phyloP scores from a whole-genome alignment of 2,888 invertebrate genomes.

The Lycaena phlaeas region DNA sequence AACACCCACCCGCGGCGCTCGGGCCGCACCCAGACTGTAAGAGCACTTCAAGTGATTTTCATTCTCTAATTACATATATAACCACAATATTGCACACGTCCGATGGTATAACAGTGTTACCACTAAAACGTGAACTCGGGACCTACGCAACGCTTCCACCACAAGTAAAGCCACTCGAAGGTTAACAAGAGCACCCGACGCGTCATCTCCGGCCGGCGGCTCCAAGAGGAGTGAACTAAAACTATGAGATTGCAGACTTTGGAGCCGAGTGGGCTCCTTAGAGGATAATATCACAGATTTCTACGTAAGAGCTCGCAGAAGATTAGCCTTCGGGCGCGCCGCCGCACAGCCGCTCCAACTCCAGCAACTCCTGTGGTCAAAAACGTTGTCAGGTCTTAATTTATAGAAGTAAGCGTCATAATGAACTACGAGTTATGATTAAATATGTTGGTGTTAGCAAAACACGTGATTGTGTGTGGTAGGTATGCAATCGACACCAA shows the following conservation, averaged over 20 bases:
- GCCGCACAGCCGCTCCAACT: slow-evolving; percentile 52
- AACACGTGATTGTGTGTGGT: too few species aligned
- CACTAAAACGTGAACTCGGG: neutral
- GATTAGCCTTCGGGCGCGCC: slow-evolving; percentile 48
- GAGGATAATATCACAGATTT: slow-evolving; percentile 69
- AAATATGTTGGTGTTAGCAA: too few species aligned
- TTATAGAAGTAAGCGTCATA: too few species aligned
- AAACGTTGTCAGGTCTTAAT: too few species aligned
- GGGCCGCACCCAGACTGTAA: slow-evolving; percentile 3
- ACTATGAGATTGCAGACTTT: slow-evolving; percentile 37
- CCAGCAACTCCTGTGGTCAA: slow-evolving; percentile 44
- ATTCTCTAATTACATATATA: neutral
- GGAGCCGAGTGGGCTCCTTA: slow-evolving; percentile 36
- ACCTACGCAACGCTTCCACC: neutral
- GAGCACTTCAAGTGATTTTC: slow-evolving; percentile 7
- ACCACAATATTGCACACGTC: slow-evolving; percentile 1
- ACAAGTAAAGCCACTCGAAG: neutral
- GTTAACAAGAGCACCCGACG: neutral
- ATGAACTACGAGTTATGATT: too few species aligned
- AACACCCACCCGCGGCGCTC: neutral
- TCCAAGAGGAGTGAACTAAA: slow-evolving; percentile 20
- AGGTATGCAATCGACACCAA: too few species aligned
- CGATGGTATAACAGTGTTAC: neutral
- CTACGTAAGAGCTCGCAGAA: slow-evolving; percentile 30
- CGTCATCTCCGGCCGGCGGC: neutral